These are phyloP conservation scores for Xestia ashworthii DNA, from an alignment of 2,888 invertebrate genomes.

Conservation along the genomic window DNA sequence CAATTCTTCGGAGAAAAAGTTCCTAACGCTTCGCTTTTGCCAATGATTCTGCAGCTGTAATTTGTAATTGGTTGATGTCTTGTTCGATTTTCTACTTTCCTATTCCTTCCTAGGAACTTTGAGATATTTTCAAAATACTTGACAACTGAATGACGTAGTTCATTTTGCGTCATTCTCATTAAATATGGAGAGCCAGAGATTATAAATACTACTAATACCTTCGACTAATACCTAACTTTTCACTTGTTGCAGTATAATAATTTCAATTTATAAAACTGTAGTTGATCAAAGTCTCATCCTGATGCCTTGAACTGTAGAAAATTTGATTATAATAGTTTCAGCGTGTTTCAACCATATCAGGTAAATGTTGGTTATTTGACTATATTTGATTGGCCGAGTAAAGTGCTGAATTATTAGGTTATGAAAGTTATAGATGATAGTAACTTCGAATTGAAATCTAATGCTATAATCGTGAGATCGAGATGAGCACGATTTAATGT, in stretches of 20 bases:
- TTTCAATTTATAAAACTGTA: background rate
- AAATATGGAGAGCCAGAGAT: background rate
- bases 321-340: conserved; percentile 52
- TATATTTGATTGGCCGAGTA: background rate
- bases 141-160: too few species aligned
- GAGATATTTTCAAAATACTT: background rate
- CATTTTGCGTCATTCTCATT: background rate
- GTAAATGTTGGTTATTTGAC: conserved; percentile 31
- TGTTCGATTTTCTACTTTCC: background rate
- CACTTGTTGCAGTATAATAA: background rate
- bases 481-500: conserved; percentile 11
- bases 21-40: background rate
- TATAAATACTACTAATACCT: background rate
- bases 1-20: background rate
- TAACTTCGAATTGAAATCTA: conserved; percentile 35
- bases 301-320: conserved; percentile 2
- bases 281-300: background rate
- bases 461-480: conserved; percentile 32
- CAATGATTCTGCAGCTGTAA: background rate
- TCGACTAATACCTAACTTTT: background rate
- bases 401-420: conserved; percentile 40
- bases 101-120: background rate
- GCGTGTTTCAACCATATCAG: conserved; percentile 39
- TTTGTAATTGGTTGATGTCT: background rate
- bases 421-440: conserved; percentile 28